A percentile compares a stretch with the other conserved stretches of the same genome.
These are phyloP conservation scores for Petroica traversi DNA, from an alignment of 2,113 vertebrate genomes.

Conservation along the genomic window DNA sequence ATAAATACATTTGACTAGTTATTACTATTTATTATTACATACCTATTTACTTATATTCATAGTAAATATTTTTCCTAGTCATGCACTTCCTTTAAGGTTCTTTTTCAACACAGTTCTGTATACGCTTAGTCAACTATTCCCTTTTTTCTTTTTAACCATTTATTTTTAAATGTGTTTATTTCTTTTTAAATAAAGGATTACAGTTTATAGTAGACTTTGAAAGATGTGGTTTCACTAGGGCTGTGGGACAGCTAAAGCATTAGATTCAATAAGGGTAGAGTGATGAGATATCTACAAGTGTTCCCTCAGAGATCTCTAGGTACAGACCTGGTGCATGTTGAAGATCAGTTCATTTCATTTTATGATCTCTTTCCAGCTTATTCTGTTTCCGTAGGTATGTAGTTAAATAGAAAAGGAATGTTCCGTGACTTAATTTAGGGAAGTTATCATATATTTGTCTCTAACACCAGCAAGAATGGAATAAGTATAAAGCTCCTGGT, in stretches of 20 bases:
- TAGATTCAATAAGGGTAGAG: neutral
- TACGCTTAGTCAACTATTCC: neutral
- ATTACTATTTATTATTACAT: neutral
- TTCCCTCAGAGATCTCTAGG: neutral
- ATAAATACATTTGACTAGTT: neutral
- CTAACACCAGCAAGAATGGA: neutral
- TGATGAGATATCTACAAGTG: neutral
- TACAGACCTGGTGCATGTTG: neutral
- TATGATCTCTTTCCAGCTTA: neutral
- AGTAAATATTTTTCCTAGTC: neutral
- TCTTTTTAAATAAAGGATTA: neutral
- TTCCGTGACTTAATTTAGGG: neutral
- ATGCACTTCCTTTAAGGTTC: neutral
- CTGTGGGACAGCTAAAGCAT: neutral
- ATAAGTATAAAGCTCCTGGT: neutral
- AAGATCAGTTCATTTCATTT: neutral
- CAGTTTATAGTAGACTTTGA: rapidly evolving
- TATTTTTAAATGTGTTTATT: neutral
- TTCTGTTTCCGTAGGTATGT: neutral
- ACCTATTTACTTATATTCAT: neutral
- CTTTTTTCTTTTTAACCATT: neutral
- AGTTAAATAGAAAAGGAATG: neutral
- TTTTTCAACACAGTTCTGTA: neutral
- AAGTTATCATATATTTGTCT: neutral
- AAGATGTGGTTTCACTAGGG: neutral